Percentiles rank a stretch among this genome's conserved stretches.
Conservation (phyloP, 92 coral and sea anemone genomes). For the Epizoanthus fatuus region DNA sequence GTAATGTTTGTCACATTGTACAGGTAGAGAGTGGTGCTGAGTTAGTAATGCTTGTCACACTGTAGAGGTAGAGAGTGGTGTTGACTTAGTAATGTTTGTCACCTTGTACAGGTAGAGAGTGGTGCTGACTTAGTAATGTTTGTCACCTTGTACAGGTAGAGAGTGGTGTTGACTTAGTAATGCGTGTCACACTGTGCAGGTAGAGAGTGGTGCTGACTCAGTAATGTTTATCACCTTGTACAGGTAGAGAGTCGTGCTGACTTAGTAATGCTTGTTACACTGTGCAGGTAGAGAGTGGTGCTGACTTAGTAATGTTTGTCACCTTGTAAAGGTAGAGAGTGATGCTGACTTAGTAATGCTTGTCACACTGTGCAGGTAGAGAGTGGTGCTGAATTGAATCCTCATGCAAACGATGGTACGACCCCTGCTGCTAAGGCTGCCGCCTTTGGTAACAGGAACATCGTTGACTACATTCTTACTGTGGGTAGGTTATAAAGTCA, state of each 20-base stretch:
- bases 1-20: not conserved
- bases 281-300: not conserved
- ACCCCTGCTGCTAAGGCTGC: slow-evolving; percentile 40
- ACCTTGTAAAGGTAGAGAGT: not conserved
- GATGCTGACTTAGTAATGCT: not conserved
- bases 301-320: not conserved
- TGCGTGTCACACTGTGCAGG: no score
- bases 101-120: no score
- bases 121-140: no score
- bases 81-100: no score
- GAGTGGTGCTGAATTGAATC: slow-evolving; percentile 6
- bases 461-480: slow-evolving; percentile 36
- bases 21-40: not conserved
- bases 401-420: slow-evolving; percentile 26
- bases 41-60: not conserved
- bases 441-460: slow-evolving; percentile 16
- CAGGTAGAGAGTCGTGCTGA: slow-evolving; percentile 14
- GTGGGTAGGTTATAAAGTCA: slow-evolving; percentile 18
- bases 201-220: no score
- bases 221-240: no score
- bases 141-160: no score
- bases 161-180: no score
- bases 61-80: no score
- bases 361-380: slow-evolving; percentile 1
- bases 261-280: not conserved